Conservation (phyloP, 1,140 invertebrate species). For the Drosophila orena region DNA sequence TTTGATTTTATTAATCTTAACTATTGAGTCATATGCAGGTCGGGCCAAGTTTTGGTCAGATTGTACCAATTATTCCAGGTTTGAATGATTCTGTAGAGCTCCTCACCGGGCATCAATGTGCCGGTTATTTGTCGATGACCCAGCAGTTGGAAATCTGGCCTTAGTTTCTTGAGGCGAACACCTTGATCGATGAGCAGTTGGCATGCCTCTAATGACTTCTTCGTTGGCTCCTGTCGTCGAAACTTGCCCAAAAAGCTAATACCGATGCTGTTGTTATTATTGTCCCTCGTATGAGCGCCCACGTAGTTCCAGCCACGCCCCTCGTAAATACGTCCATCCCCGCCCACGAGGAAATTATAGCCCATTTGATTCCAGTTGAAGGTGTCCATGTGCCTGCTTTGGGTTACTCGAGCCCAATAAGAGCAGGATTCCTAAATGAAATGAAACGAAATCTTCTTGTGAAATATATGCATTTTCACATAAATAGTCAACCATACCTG, state of each 20-base stretch:
- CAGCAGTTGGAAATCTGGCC: conserved; percentile 87
- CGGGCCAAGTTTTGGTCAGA: conserved; percentile 7
- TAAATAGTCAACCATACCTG: conserved; percentile 75
- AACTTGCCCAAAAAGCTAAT: conserved; percentile 90
- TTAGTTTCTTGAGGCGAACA: conserved; percentile 86
- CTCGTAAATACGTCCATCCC: conserved; percentile 87
- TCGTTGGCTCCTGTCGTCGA: conserved; percentile 86
- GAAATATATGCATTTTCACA: not conserved
- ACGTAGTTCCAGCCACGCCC: conserved; percentile 87
- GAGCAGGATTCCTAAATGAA: conserved; percentile 49
- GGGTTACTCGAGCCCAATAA: conserved; percentile 85
- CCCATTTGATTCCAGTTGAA: conserved; percentile 88
- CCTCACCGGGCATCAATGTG: conserved; percentile 88
- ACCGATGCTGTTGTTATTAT: conserved; percentile 87
- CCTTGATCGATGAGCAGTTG: conserved; percentile 88
- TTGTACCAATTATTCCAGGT: conserved; percentile 86
- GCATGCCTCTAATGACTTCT: conserved; percentile 86
- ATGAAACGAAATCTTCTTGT: not conserved
- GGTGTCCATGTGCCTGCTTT: conserved; percentile 86
- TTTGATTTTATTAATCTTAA: conserved; percentile 1
- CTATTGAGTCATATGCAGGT: conserved; percentile 21
- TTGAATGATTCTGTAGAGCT: conserved; percentile 87
- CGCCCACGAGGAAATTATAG: conserved; percentile 86
- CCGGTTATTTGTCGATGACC: conserved; percentile 87
- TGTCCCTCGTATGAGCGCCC: conserved; percentile 86